These are phyloP conservation scores for Pangasius mekongensis DNA, from an alignment of 2,797 vertebrate species.

Conservation along the genomic window DNA sequence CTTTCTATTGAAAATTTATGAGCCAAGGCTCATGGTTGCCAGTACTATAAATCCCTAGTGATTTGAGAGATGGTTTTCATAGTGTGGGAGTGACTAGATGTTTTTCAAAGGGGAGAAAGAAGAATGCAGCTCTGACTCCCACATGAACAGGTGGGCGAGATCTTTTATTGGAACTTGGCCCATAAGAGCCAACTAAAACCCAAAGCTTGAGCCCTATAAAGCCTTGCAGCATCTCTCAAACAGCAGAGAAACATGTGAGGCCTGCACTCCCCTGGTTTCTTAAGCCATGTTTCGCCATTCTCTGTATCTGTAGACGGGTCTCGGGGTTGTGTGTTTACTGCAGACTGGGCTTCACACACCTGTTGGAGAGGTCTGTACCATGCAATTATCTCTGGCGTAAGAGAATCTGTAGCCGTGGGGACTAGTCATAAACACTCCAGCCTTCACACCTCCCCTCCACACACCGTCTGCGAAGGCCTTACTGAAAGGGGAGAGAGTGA, in stretches of 20 bases:
- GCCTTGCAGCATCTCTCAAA: slow-evolving; percentile 47
- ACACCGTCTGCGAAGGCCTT: background rate
- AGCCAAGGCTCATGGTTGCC: background rate
- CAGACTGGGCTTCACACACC: slow-evolving; percentile 71
- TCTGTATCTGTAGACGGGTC: slow-evolving; percentile 43
- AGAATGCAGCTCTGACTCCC: slow-evolving; percentile 39
- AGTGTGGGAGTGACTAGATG: slow-evolving; percentile 23
- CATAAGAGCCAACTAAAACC: slow-evolving; percentile 44
- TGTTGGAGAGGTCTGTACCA: slow-evolving; percentile 72
- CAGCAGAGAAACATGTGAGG: slow-evolving; percentile 60
- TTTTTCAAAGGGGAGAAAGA: slow-evolving; percentile 35
- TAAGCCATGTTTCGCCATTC: slow-evolving; percentile 11
- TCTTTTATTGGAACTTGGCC: slow-evolving; percentile 72
- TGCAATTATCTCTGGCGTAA: slow-evolving; percentile 76
- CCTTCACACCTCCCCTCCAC: slow-evolving; percentile 4
- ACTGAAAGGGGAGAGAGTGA: background rate
- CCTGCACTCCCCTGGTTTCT: slow-evolving; percentile 25
- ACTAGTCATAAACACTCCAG: slow-evolving; percentile 68
- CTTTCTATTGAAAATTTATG: slow-evolving; percentile 15
- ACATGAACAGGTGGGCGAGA: slow-evolving; percentile 71
- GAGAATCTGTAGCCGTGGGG: slow-evolving; percentile 79
- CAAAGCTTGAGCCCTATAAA: slow-evolving; percentile 49
- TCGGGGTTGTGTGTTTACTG: slow-evolving; percentile 68
- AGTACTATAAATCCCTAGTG: slow-evolving; percentile 21
- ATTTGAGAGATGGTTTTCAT: slow-evolving; percentile 23